Base-by-base conservation (phyloP, 2,797 vertebrate genomes). In the Crocodylus rhombifer region DNA sequence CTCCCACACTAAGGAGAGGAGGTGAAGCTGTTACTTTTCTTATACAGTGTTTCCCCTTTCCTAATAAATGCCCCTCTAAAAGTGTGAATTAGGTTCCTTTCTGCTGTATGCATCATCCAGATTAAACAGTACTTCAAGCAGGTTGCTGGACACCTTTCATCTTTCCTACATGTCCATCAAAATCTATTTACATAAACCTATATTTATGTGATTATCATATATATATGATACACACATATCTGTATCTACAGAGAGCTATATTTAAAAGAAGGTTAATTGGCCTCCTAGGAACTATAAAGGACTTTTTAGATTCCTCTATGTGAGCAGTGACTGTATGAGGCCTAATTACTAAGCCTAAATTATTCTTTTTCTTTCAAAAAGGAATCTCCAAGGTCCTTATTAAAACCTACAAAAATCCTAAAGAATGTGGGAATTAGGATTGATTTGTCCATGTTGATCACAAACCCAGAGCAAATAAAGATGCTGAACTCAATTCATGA, bases 371-470 rank as follows among this genome's bases (percentile, higher is more conserved):
- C 56, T 80, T 77, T 86, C 71, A 63, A 64, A 62, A 71, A 88
- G 77, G 91, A 97, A 91, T 98, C 98, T 97, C 97, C 90, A 91
- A 95, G 97, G 98, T 93, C 96, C 97, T 97, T 97, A 97, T 98
- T 98, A 97, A 98, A 98, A 97, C 92, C 90, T 77, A 94, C 85
- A 67, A 61, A 94, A 91, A 90, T 69, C 93, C 95, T 88, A 87
- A 96, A 89, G 94, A 96, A 95, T 4, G 58, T 89, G 76, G 60
- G 91, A 91, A 85, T 83, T 84, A 90, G 80, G 93, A 94, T 75
- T 93, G 81, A 94, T 90, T 88, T 91, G 73, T 88, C 85, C 64
- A 5, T 42, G 77, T 80, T 92, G 82, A 91, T 90, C 83, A 81
- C 77, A 96, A 95, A 55, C 5, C 15, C 79, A 86, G 80, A 91